A percentile compares a stretch with the other conserved stretches of the same genome.
Conservation (phyloP, 1,140 invertebrate species). For the Scaptodrosophila lebanonensis region DNA sequence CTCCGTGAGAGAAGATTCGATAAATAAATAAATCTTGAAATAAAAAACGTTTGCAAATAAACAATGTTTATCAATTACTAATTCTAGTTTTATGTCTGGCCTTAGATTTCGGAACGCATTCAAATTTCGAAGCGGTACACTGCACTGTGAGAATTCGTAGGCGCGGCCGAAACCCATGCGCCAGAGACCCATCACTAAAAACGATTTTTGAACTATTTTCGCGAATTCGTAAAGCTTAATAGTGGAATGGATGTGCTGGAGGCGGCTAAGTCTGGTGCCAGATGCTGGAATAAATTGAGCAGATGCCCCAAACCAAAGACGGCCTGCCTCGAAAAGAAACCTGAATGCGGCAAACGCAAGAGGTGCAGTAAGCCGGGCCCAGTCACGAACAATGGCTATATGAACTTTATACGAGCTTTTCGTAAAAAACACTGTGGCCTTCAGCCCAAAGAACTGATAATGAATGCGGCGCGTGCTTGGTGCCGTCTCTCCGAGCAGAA, state of each 20-base stretch:
- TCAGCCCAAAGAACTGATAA: neutral
- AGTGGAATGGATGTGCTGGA: neutral
- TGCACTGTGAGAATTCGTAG: too few relatives aligned
- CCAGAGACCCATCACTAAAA: neutral
- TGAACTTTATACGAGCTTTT: constrained; percentile 7
- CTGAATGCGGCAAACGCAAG: neutral
- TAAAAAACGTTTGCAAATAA: too few relatives aligned
- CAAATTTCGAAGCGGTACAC: too few relatives aligned
- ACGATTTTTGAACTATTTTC: constrained; percentile 7
- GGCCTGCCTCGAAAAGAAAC: neutral
- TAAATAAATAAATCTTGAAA: too few relatives aligned
- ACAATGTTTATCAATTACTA: too few relatives aligned
- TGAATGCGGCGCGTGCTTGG: constrained; percentile 6
- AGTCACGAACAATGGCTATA: constrained; percentile 8
- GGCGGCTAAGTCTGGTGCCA: neutral
- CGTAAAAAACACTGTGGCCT: constrained; percentile 10
- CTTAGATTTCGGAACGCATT: too few relatives aligned
- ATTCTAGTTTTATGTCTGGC: too few relatives aligned
- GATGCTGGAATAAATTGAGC: neutral
- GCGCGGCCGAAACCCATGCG: neutral
- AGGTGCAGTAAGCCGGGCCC: constrained; percentile 25
- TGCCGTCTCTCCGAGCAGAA: neutral
- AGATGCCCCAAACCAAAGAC: neutral
- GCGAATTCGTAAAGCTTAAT: neutral
- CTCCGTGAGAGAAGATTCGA: too few relatives aligned